Base-by-base conservation (phyloP, 2,888 invertebrate genomes). In the Galerucella calmariensis region DNA sequence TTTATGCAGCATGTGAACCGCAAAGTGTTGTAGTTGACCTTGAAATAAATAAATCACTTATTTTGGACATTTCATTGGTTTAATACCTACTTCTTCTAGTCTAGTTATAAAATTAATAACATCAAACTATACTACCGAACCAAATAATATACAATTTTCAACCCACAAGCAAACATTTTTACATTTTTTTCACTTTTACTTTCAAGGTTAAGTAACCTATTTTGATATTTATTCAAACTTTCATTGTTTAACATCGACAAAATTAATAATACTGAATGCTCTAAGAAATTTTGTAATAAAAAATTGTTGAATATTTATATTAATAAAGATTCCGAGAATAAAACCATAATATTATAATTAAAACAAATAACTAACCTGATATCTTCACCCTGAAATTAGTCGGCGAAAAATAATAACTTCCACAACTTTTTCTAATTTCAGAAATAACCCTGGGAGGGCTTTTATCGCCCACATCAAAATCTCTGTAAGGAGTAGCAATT, bases 391-490 rank as follows among this genome's bases (percentile, higher is more conserved):
- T 83, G 63, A 84, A 80, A 79, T 82, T 84, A 46, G 83, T 83
- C 27, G 80, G 75, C 51, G 84, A 83, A 65, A 79, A 76, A 73
- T 73, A 72, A 68, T 72, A 75, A 67, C 79, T 80, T 48, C 78
- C 75, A 67, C 79, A 82, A 53, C 79, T 82, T 74, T 87, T 87
- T 77, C 84, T 80, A 16, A 86, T 84, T 81, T 86, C 87, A 10
- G 87, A 86, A 78, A 87, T 86, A 67, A 87, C 82, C 77, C 86
- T 84, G 1, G 87, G 87, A n/a, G 86, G 84, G 71, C 83, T 83
- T 58, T 79, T 82, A 72, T 81, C 81, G 69, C 78, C 77, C 46
- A 80, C 80, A 71, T 83, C 82, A 66, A 82, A 83, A 79, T 82
- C 81, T 48, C 83, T 75, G 62, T 82, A 84, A 9, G 84, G 85